Evolutionary conservation across 2,113 vertebrate species (phyloP), one percentile per base, ranked within the genome.

Genomic region (Parotia lawesii): DNA sequence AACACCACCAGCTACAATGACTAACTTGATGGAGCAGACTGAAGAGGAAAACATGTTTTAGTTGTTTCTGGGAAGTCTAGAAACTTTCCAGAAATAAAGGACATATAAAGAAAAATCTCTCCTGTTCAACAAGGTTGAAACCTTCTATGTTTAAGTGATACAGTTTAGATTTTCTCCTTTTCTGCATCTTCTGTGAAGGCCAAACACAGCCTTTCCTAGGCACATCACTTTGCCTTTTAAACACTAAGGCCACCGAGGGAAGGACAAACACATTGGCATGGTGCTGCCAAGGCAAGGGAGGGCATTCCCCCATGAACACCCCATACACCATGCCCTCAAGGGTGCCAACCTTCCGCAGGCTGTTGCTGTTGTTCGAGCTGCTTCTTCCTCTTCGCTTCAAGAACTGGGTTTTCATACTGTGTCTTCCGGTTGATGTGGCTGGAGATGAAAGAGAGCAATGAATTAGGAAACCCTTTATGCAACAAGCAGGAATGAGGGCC

Each of bases 401-500:
- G 96, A 94, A 99, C 97, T 11, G 99, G 99, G 96, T 99, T 99
- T 96, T 99, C 99, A 96, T 99, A 99, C 94, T 99, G 99, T 6
- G 99, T 99, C 98, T 99, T 99, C 97, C 99, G 98, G 98, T 99
- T 99, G 97, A 99, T 99, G 97, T 99, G 99, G 98, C 99, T 99
- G 96, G 57, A 73, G 79, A 95, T 54, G 95, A 95, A 94, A 97
- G 79, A 97, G 23, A 81, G 65, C 27, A 66, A 92, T 87, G 86
- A 87, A 65, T 94, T 73, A 95, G 93, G 76, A 96, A 97, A 96
- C 69, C 78, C 54, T 93, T 72, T 27, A 51, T 11, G 60, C 50
- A 72, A 65, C 33, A 51, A 84, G 48, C 72, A 70, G 89, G 51
- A 88, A 87, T 17, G 58, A 73, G 2, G 15, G 45, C 11, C 42